A percentile compares a stretch with the other conserved stretches of the same genome.
Conservation (phyloP, 2,113 vertebrate species). For the Camelus bactrianus region DNA sequence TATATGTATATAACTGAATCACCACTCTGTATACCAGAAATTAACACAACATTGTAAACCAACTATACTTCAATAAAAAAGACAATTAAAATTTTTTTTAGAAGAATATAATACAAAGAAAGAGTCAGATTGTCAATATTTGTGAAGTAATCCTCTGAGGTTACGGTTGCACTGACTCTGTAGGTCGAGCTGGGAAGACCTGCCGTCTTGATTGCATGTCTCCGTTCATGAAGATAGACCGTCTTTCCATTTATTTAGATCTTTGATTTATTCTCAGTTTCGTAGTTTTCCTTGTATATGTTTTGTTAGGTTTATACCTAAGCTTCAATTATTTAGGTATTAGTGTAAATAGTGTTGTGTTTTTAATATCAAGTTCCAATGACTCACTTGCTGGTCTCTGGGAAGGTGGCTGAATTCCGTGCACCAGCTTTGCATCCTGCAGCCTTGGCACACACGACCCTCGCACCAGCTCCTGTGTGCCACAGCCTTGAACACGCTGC, state of each 20-base stretch:
- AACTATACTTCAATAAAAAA: too few relatives aligned
- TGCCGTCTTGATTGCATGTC: neutral
- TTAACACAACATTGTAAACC: too few relatives aligned
- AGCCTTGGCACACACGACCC: neutral
- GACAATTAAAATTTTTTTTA: too few relatives aligned
- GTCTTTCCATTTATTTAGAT: neutral
- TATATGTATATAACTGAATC: too few relatives aligned
- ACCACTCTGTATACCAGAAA: too few relatives aligned
- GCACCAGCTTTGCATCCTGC: neutral
- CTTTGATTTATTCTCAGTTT: neutral
- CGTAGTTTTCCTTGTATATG: neutral
- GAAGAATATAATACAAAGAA: too few relatives aligned
- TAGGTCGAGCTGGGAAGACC: neutral
- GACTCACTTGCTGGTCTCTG: neutral
- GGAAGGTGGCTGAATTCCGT: neutral
- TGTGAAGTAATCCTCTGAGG: too few relatives aligned
- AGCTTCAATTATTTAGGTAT: neutral
- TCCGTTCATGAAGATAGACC: neutral
- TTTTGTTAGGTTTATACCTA: neutral
- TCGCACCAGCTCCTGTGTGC: neutral
- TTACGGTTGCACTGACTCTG: neutral
- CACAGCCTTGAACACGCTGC: neutral
- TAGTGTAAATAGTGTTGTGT: neutral
- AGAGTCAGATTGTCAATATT: too few relatives aligned
- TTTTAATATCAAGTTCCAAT: constrained; percentile 9